Percentiles rank a stretch among this genome's conserved stretches.
These are phyloP conservation scores for Pagrus major DNA, from an alignment of 2,113 vertebrate genomes.

Conservation along the genomic window DNA sequence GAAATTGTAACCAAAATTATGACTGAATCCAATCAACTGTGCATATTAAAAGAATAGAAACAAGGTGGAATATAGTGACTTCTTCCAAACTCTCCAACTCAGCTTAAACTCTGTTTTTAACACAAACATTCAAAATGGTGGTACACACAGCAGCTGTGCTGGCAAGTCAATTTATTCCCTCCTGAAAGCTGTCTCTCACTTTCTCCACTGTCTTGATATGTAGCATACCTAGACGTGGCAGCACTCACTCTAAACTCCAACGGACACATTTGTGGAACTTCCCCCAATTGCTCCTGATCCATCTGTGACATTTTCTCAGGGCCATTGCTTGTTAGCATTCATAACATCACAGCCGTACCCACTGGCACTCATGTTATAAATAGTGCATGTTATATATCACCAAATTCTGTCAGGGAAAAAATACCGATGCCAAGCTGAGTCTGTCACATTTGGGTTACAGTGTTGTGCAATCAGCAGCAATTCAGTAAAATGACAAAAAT, in stretches of 20 bases:
- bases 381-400: slow-evolving; percentile 10
- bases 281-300: slow-evolving; percentile 18
- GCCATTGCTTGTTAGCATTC: slow-evolving; percentile 61
- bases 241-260: slow-evolving; percentile 32
- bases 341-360: slow-evolving; percentile 63
- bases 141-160: slow-evolving; percentile 46
- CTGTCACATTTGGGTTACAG: neutral
- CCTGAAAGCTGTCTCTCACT: slow-evolving; percentile 55
- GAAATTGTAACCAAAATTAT: neutral
- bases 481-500: slow-evolving; percentile 5
- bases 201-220: neutral
- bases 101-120: slow-evolving; percentile 13
- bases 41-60: neutral
- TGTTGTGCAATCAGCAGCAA: neutral
- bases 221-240: slow-evolving; percentile 14
- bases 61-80: neutral
- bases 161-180: slow-evolving; percentile 53
- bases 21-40: neutral
- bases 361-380: slow-evolving; percentile 33
- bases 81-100: neutral
- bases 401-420: slow-evolving; percentile 3
- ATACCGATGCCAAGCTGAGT: neutral
- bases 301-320: slow-evolving; percentile 41
- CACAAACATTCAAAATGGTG: slow-evolving; percentile 5
- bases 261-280: slow-evolving; percentile 18